phyloP scores from a whole-genome alignment of 2,888 invertebrate genomes.

The Epiperipatus broadwayi region DNA sequence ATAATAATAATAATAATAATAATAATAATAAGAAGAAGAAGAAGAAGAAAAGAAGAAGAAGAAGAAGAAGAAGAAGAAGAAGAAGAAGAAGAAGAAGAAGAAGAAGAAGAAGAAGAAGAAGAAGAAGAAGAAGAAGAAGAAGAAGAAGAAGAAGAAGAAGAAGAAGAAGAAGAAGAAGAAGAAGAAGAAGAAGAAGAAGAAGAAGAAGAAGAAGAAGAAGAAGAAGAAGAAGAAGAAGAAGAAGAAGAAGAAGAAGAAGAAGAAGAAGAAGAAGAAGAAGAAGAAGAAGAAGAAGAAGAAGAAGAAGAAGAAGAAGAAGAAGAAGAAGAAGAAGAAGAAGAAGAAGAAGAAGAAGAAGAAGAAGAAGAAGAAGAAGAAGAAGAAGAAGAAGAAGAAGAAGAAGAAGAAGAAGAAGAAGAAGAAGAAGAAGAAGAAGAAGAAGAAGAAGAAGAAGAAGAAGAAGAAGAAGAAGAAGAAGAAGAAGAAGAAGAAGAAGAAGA shows the following conservation, averaged over 20 bases:
- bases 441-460: slow-evolving; percentile 3
- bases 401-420: slow-evolving; percentile 3
- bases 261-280: slow-evolving; percentile 3
- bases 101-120: slow-evolving; percentile 3
- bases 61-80: slow-evolving; percentile 1
- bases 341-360: slow-evolving; percentile 3
- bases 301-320: slow-evolving; percentile 3
- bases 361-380: slow-evolving; percentile 3
- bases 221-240: slow-evolving; percentile 3
- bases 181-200: slow-evolving; percentile 3
- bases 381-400: slow-evolving; percentile 3
- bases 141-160: slow-evolving; percentile 3
- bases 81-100: slow-evolving; percentile 3
- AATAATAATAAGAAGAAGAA: too few relatives aligned
- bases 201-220: slow-evolving; percentile 3
- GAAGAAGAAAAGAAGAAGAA: slow-evolving; percentile 1
- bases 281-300: slow-evolving; percentile 3
- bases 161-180: slow-evolving; percentile 3
- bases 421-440: slow-evolving; percentile 3
- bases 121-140: slow-evolving; percentile 3
- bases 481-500: slow-evolving; percentile 3
- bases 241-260: slow-evolving; percentile 3
- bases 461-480: slow-evolving; percentile 3
- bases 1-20: too few relatives aligned
- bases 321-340: slow-evolving; percentile 3